Evolutionary conservation across 2,797 vertebrate species (phyloP).

Genomic region (Alosa sapidissima): DNA sequence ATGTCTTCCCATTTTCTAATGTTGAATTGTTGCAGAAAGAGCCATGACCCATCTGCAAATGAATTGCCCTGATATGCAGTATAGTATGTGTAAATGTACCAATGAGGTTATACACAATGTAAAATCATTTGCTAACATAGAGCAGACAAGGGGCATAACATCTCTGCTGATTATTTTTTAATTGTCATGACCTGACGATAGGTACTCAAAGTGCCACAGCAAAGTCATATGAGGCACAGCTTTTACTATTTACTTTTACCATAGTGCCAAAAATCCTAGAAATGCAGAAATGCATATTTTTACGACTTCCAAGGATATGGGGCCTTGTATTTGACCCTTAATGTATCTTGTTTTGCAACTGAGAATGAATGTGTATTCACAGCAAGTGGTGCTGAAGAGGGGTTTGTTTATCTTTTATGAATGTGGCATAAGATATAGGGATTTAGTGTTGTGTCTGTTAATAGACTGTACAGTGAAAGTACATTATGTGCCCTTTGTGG

Average conservation of each 20-base stretch:
- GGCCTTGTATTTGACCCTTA: background rate
- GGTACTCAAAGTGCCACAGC: background rate
- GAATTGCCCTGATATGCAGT: too few relatives aligned
- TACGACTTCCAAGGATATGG: background rate
- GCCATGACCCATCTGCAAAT: background rate
- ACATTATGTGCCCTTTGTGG: background rate
- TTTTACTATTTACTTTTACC: background rate
- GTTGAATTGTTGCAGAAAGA: background rate
- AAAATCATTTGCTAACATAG: background rate
- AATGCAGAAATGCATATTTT: background rate
- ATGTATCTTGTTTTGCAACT: conserved; percentile 4
- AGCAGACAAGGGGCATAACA: background rate
- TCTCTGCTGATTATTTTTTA: background rate
- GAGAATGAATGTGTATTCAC: background rate
- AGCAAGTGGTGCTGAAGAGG: background rate
- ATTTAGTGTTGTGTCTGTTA: background rate
- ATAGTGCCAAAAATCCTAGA: background rate
- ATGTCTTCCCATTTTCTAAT: background rate
- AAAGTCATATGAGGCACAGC: background rate
- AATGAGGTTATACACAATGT: background rate
- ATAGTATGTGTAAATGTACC: too few relatives aligned
- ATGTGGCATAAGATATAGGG: background rate
- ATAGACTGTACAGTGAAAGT: background rate
- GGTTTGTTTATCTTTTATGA: background rate
- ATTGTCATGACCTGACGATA: background rate